A percentile compares a stretch with the other conserved stretches of the same genome.
These are phyloP conservation scores for Anguilla obscura DNA, from an alignment of 2,797 vertebrate genomes.

Conservation along the genomic window DNA sequence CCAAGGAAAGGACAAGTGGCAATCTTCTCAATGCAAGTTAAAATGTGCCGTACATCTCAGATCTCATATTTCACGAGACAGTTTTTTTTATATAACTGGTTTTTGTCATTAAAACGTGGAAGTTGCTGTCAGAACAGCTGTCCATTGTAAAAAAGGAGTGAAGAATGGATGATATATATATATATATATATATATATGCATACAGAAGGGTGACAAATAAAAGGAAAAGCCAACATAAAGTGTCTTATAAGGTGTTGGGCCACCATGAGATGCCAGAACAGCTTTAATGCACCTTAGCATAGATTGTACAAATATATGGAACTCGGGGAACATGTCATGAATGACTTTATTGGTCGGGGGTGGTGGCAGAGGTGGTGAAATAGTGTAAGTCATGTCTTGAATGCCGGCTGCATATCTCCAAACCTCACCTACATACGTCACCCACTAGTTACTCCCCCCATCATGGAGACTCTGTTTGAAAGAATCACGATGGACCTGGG, in stretches of 20 bases:
- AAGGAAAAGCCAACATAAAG: too few relatives aligned
- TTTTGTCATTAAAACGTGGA: neutral
- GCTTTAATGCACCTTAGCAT: too few relatives aligned
- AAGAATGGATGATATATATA: neutral
- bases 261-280: too few relatives aligned
- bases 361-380: neutral
- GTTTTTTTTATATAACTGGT: neutral
- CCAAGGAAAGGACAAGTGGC: neutral
- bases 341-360: too few relatives aligned
- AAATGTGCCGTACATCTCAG: neutral
- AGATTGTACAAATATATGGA: too few relatives aligned
- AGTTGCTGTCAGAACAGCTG: neutral
- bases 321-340: too few relatives aligned
- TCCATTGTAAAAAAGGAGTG: neutral
- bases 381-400: neutral
- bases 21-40: neutral
- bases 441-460: neutral
- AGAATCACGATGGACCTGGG: neutral
- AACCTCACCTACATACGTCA: neutral
- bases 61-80: neutral
- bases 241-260: too few relatives aligned
- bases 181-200: too few relatives aligned
- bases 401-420: neutral
- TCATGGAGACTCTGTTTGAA: neutral
- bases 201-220: too few relatives aligned